Conservation (phyloP, 2,888 invertebrate species). For the Pterobdella sp. region DNA sequence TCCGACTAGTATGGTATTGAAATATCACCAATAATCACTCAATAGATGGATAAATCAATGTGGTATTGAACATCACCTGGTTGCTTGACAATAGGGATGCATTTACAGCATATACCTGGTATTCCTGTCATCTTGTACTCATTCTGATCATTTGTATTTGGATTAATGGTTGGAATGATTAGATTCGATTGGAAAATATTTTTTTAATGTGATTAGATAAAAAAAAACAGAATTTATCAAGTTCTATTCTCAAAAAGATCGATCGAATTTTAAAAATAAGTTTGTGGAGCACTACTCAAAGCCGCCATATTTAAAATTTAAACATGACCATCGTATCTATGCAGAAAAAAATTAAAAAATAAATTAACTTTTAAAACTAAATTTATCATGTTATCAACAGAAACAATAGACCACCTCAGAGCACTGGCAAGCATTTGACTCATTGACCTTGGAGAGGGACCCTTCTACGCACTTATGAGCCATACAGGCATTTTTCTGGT, state of each 20-base stretch:
- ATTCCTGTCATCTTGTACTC: conserved; percentile 6
- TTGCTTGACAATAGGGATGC: conserved; percentile 6
- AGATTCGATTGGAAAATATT: too few species aligned
- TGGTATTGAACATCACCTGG: neutral
- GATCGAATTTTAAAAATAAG: too few species aligned
- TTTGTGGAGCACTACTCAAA: too few species aligned
- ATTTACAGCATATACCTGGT: conserved; percentile 25
- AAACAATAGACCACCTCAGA: neutral
- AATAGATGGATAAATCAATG: neutral
- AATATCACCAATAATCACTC: too few species aligned
- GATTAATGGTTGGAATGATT: neutral
- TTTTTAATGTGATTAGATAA: too few species aligned
- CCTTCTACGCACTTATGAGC: conserved; percentile 10
- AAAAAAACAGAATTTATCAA: too few species aligned
- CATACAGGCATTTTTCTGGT: neutral
- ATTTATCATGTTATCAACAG: neutral
- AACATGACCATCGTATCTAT: neutral
- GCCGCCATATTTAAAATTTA: too few species aligned
- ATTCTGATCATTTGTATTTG: neutral
- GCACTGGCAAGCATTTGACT: neutral
- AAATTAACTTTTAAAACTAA: too few species aligned
- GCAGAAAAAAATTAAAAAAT: too few species aligned
- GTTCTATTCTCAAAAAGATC: too few species aligned
- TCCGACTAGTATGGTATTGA: too few species aligned
- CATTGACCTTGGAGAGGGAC: neutral